These are phyloP conservation scores for Chloebia gouldiae DNA, from an alignment of 2,113 vertebrate species.

Conservation along the genomic window DNA sequence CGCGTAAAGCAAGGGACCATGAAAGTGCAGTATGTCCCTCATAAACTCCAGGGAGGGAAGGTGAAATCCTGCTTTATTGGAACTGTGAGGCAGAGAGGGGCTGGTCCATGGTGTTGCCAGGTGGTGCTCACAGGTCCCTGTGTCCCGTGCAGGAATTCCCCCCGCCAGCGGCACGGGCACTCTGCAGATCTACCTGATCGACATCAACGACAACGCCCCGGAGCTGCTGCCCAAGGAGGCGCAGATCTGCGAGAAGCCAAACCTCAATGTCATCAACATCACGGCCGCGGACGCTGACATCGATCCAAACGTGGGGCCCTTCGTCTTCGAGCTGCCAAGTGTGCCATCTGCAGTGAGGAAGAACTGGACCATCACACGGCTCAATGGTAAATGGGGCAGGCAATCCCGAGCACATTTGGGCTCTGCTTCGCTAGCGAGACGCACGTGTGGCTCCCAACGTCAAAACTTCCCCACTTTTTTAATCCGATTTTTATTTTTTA, in stretches of 20 bases:
- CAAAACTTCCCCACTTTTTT: background rate
- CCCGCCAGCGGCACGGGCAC: conserved; percentile 92
- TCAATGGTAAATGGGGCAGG: conserved; percentile 85
- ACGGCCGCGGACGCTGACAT: conserved; percentile 89
- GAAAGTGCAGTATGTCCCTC: conserved; percentile 1
- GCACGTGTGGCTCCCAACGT: background rate
- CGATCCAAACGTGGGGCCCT: conserved; percentile 92
- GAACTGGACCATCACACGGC: conserved; percentile 93
- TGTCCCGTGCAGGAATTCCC: conserved; percentile 80
- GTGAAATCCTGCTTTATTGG: background rate
- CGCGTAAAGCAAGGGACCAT: background rate
- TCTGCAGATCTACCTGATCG: conserved; percentile 93
- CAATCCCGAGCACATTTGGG: background rate
- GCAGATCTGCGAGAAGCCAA: conserved; percentile 91
- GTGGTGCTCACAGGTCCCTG: background rate
- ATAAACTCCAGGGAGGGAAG: background rate
- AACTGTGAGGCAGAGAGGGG: background rate
- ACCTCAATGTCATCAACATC: conserved; percentile 89
- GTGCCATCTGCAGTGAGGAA: conserved; percentile 84
- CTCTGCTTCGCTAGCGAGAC: background rate
- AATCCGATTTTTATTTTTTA: conserved; percentile 39
- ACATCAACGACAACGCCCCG: conserved; percentile 95
- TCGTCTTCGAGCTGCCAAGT: conserved; percentile 91
- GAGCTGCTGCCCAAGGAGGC: conserved; percentile 90
- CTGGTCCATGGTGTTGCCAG: rapidly evolving